phyloP scores from a whole-genome alignment of 2,113 vertebrate genomes.

The Apteryx owenii region DNA sequence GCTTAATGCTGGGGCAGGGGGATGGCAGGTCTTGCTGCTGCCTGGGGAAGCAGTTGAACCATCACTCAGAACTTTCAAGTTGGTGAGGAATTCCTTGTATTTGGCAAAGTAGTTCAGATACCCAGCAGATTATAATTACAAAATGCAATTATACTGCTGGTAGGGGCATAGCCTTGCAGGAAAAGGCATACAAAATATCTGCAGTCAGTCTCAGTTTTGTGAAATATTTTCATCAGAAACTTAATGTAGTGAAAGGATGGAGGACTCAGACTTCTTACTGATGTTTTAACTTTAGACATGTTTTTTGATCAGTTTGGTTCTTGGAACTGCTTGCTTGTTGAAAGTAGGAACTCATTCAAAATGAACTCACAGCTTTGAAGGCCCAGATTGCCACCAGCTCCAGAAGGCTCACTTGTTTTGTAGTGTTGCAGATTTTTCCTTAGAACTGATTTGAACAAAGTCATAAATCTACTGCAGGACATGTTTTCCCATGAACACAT shows the following conservation, averaged over 20 bases:
- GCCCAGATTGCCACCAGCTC: not conserved
- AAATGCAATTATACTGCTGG: not conserved
- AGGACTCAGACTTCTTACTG: not conserved
- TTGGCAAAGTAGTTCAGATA: not conserved
- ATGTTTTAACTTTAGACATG: not conserved
- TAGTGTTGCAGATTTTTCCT: not conserved
- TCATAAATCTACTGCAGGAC: not conserved
- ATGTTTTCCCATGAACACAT: not conserved
- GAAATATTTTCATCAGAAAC: not conserved
- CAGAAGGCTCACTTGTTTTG: not conserved
- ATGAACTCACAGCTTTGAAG: slow-evolving; percentile 1
- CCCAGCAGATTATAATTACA: not conserved
- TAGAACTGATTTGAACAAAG: not conserved
- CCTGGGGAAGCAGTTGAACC: not conserved
- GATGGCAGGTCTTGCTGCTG: not conserved
- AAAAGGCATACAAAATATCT: not conserved
- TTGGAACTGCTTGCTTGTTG: not conserved
- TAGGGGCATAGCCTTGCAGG: not conserved
- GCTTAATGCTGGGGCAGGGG: not conserved
- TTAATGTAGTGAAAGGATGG: not conserved
- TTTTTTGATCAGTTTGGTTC: not conserved
- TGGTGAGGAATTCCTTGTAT: not conserved
- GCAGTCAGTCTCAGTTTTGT: not conserved
- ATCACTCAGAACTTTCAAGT: not conserved
- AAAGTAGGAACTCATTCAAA: not conserved